Evolutionary conservation across 2,888 invertebrate species (phyloP), one percentile per base, ranked within the genome.

Genomic region (Nebria brevicollis): DNA sequence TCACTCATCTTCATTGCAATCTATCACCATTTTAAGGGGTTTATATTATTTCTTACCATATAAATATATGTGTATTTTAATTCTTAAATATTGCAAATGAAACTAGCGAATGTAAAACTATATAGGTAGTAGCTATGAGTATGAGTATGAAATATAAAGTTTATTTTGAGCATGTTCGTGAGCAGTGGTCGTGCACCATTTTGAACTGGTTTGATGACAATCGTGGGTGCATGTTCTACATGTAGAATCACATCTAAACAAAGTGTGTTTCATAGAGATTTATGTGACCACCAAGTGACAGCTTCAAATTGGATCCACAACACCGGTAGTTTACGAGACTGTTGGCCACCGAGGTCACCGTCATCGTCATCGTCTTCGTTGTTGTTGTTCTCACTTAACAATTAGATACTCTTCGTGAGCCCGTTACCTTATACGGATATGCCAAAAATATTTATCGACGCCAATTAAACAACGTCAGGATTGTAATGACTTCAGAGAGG

Each of bases 251-350:
- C 70, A 15, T 25, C 11, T 70, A 25, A 26, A 25, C 34, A 70
- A 70, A 26, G 25, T 26, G 25, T 66, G 70, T 70, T 70, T 70
- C 70, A 70, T 20, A 26, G 15, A 70, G 70, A 70, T 70, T 70
- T 70, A 70, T 34, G 70, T 26, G 70, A 34, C 13, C 70, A 70
- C 70, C 25, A 34, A 70, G 70, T 70, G 70, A 70, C 70, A 70
- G 70, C 70, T 26, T 26, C 70, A 70, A 70, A 70, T 70, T 70
- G 70, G 70, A 70, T 70, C 26, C 34, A 70, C 70, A 70, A 70
- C 25, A 70, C 26, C 11, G 70, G 70, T 70, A 70, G 70, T 70
- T 70, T 70, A 70, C 26, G 70, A 70, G 70, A 2, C 11, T 54
- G 4, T 1, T 54, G 54, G 54, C 54, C 7, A 11, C 54, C 13